Base-by-base conservation (phyloP, 2,888 invertebrate species). In the Zygothrica quintamaculata region DNA sequence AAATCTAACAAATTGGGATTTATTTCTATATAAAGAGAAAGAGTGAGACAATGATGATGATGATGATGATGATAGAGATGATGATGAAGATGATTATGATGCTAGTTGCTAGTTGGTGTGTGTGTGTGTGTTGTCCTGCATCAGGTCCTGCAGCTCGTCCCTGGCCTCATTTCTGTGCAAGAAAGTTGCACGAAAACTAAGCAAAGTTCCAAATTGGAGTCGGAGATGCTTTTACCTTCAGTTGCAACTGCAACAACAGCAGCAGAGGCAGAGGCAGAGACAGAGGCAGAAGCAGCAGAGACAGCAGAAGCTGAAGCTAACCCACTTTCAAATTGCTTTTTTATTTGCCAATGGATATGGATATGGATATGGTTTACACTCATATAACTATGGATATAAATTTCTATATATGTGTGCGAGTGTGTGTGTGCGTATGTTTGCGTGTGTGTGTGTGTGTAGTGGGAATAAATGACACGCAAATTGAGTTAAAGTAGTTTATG, bases 281-380 rank as follows among this genome's bases (percentile, higher is more conserved):
- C 11, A 1, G 22, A 7, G 34, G 36, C 16, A 42, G 34, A 11
- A 67, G 68, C 56, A n/a, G n/a, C 11, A 12, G 12, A 37, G 16
- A n/a, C 1, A 25, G 15, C 11, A 1, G 22, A 7, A 42, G 36
- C 16, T 42, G 34, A 11, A 67, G 68, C 56, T 84, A 78, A 81
- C 80, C 72, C 67, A 80, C 67, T 80, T 80, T 68, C 33, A 75
- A 75, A 82, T 85, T 82, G 82, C 82, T 73, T 80, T 80, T 80
- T 82, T 80, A 80, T 85, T 78, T 73, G 72, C 66, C 71, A 71
- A 84, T 71, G 64, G 67, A 66, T 64, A 37, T 39, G 47, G 74
- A 40, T 60, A 51, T 31, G 62, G 61, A 43, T 56, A 48, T 60
- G 56, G 36, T 36, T 60, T 61, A 68, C n/a, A n/a, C n/a, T n/a